Base-by-base conservation (phyloP, 2,888 invertebrate species). In the Empis livida region DNA sequence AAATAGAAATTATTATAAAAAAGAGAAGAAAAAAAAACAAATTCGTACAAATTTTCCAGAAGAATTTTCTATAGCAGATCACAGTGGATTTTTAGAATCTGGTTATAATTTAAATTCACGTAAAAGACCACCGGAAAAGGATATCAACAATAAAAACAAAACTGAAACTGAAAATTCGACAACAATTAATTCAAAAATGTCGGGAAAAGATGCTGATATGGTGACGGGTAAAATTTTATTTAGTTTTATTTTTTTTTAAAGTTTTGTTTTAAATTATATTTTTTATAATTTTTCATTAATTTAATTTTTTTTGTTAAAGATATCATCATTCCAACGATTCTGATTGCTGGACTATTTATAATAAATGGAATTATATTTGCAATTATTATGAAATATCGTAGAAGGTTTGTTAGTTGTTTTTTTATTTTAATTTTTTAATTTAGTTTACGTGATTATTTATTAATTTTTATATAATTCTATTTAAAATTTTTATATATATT, bases 341-440 rank as follows among this genome's bases (percentile, higher is more conserved):
- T 84, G 56, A 83, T 84, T 67, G 77, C 79, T 55, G 75, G 77
- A 55, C 73, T 85, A 45, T 81, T 85, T 65, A 73, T 81, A 53
- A 77, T 83, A 52, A 85, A 85, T 62, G 81, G 80, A 46, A 75
- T 82, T 62, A 78, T 84, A 61, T 75, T 85, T 45, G 79, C 82
- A 61, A 75, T 83, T 59, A 84, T 85, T 61, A 80, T 82, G 53
- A 52, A 54, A 46, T 59, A 57, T 50, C 55, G 59, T 43, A 53
- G 53, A 54, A 57, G 56, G 58, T 58, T 54, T 49, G 56, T 55
- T 38, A n/a, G 20, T 20, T 20, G 5, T 20, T 20, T 5, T 20
- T 20, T 20, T 20, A 20, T 20, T 5, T 27, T 27, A 9, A 2
- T 6, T 27, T 27, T 27, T 27, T 27, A 27, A 8, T 27, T 27